phyloP scores from a whole-genome alignment of 2,113 vertebrate genomes.

The Seriola aureovittata region DNA sequence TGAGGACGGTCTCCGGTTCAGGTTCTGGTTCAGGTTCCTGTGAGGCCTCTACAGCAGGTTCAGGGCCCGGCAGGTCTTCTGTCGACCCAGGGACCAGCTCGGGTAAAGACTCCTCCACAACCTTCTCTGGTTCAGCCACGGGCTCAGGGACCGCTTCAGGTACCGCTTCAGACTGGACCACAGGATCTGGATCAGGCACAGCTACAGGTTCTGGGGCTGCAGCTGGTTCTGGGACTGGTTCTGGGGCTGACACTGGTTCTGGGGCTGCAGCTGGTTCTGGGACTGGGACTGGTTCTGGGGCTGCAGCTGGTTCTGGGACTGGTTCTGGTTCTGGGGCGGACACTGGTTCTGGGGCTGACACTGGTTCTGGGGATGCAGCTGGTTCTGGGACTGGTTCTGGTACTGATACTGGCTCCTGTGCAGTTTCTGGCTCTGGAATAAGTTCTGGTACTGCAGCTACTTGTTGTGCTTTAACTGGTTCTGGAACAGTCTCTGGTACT shows the following conservation, averaged over 20 bases:
- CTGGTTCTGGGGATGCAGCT: conserved; percentile 1
- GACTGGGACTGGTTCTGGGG: neutral
- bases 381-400: neutral
- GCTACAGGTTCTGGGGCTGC: neutral
- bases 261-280: conserved; percentile 5
- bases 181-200: conserved; percentile 29
- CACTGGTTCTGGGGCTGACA: conserved; percentile 8
- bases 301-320: neutral
- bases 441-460: neutral
- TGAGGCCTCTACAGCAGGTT: conserved; percentile 20
- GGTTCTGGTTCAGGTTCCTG: conserved; percentile 12
- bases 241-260: conserved; percentile 5
- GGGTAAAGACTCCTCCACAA: neutral
- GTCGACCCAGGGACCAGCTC: conserved; percentile 10
- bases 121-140: neutral
- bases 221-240: conserved; percentile 1
- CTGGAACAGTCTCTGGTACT: neutral
- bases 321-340: neutral
- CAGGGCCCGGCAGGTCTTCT: conserved; percentile 5
- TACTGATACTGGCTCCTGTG: neutral
- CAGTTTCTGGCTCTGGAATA: neutral
- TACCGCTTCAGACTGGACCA: neutral
- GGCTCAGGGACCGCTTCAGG: neutral
- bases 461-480: neutral
- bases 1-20: conserved; percentile 21